Conservation (phyloP, 2,113 vertebrate species). For the Albula glossodonta region DNA sequence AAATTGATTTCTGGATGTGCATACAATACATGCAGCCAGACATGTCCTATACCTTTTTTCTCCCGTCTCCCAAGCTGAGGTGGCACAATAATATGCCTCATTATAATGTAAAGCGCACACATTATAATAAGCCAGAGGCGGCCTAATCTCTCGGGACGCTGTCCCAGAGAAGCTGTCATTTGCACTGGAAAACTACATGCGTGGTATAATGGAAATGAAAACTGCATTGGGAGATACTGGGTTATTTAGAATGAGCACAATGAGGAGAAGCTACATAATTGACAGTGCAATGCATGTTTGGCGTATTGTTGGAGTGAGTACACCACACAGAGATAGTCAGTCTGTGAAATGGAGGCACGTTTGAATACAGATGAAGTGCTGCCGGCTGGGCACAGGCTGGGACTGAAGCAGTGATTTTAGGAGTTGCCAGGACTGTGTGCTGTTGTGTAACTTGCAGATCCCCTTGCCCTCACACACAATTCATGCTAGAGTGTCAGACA, state of each 20-base stretch:
- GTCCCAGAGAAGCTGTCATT: slow-evolving; percentile 2
- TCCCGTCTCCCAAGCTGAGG: neutral
- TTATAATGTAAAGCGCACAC: slow-evolving; percentile 15
- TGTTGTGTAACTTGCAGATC: neutral
- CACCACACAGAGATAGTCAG: neutral
- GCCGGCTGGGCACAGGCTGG: neutral
- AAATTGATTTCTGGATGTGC: slow-evolving; percentile 2
- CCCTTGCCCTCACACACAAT: neutral
- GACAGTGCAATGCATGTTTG: neutral
- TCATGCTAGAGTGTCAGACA: neutral
- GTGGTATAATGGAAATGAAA: neutral
- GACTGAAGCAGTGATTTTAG: neutral
- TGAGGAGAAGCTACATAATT: neutral
- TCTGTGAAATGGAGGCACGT: neutral
- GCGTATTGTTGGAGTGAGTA: neutral
- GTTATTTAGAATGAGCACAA: neutral
- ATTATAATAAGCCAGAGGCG: slow-evolving; percentile 1
- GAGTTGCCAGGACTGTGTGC: neutral
- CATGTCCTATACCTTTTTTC: neutral
- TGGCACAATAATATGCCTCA: slow-evolving; percentile 3
- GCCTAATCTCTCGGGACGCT: neutral
- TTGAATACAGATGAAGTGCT: neutral
- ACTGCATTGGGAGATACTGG: neutral
- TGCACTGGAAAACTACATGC: neutral
- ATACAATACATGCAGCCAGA: slow-evolving; percentile 7